phyloP scores from a whole-genome alignment of 2,113 vertebrate genomes.

The Fregata magnificens region DNA sequence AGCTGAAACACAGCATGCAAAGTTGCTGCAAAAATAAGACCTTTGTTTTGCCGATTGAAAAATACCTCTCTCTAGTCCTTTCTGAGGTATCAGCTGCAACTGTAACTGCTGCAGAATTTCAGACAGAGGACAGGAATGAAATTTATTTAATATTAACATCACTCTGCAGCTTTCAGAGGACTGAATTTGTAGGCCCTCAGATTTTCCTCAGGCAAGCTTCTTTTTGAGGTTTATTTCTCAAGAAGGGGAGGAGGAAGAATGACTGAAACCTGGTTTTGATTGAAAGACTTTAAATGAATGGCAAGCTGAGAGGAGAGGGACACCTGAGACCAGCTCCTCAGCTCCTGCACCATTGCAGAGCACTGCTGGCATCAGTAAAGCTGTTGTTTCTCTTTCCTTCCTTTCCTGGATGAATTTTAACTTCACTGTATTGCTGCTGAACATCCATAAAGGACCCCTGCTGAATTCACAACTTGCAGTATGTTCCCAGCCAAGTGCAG shows the following conservation, averaged over 20 bases:
- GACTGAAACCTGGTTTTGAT: background rate
- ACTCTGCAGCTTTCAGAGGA: background rate
- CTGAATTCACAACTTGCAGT: background rate
- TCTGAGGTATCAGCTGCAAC: background rate
- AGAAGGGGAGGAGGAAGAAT: background rate
- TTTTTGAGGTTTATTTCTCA: background rate
- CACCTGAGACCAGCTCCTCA: background rate
- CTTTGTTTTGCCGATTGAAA: background rate
- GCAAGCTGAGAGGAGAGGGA: background rate
- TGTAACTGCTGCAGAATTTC: background rate
- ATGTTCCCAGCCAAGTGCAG: background rate
- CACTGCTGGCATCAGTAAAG: background rate
- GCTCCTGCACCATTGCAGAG: background rate
- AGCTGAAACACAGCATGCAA: background rate
- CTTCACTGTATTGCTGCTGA: background rate
- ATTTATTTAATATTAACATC: background rate
- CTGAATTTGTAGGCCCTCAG: background rate
- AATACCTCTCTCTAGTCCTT: background rate
- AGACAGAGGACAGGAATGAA: background rate
- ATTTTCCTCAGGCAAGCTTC: background rate
- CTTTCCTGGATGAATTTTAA: background rate
- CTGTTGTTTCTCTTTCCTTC: background rate
- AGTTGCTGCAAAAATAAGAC: background rate
- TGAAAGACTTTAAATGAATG: background rate
- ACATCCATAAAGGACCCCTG: background rate